Conservation (phyloP, 2,113 vertebrate species). For the Girardinichthys multiradiatus region DNA sequence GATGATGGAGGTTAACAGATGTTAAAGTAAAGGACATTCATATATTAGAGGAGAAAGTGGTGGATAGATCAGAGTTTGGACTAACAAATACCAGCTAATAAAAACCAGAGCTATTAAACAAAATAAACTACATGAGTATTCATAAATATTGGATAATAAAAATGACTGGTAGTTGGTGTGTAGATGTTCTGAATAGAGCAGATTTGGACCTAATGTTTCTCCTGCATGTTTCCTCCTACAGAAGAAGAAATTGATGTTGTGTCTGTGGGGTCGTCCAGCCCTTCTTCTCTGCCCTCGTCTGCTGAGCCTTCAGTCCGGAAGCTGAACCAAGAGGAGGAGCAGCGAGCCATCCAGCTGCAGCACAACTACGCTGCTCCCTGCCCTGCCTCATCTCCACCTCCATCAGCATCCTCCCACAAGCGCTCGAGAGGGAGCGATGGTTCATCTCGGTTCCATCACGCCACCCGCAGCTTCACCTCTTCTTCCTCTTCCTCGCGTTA, state of each 20-base stretch:
- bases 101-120: too few relatives aligned
- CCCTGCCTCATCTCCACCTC: conserved; percentile 70
- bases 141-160: too few relatives aligned
- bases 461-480: conserved; percentile 30
- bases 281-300: conserved; percentile 33
- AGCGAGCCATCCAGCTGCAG: conserved; percentile 78
- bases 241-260: conserved; percentile 86
- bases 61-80: too few relatives aligned
- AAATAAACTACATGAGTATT: too few relatives aligned
- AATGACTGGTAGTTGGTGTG: too few relatives aligned
- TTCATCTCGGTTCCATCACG: conserved; percentile 40
- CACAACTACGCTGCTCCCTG: conserved; percentile 84
- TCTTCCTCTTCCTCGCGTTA: conserved; percentile 8
- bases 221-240: conserved; percentile 44
- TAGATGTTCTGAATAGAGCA: too few relatives aligned
- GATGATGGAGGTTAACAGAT: too few relatives aligned
- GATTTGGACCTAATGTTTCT: too few relatives aligned
- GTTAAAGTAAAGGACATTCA: too few relatives aligned
- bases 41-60: too few relatives aligned
- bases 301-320: conserved; percentile 31
- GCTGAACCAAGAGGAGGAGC: conserved; percentile 62
- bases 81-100: too few relatives aligned
- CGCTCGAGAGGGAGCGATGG: conserved; percentile 54
- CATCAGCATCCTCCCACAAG: conserved; percentile 46
- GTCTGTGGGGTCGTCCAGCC: conserved; percentile 70